Conservation (phyloP, 1,140 invertebrate genomes). For the Spodoptera litura region DNA sequence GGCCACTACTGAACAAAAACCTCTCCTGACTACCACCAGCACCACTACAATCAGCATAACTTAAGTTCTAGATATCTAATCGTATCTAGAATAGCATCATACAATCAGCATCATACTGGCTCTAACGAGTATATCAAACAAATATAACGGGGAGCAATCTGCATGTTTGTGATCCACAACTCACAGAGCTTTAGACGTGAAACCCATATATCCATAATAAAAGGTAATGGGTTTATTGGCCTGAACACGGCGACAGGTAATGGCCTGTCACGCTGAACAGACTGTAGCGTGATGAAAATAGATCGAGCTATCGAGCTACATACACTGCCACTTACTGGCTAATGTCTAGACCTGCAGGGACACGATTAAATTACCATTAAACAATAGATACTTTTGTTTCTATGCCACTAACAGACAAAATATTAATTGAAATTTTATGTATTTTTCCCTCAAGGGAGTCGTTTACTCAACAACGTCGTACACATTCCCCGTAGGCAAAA, state of each 20-base stretch:
- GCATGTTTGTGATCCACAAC: constrained; percentile 4
- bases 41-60: too few relatives aligned
- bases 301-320: neutral
- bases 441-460: too few relatives aligned
- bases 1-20: too few relatives aligned
- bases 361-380: too few relatives aligned
- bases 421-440: too few relatives aligned
- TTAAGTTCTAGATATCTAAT: too few relatives aligned
- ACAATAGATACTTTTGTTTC: too few relatives aligned
- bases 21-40: too few relatives aligned
- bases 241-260: constrained; percentile 13
- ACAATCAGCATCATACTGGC: neutral
- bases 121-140: neutral
- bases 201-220: constrained; percentile 4
- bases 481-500: too few relatives aligned
- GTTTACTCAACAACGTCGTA: too few relatives aligned
- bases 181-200: neutral
- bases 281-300: neutral
- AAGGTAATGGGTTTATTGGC: constrained; percentile 22
- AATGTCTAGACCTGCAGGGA: too few relatives aligned
- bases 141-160: constrained; percentile 1
- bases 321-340: neutral
- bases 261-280: neutral
- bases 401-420: too few relatives aligned
- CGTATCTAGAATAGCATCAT: neutral